Conservation (phyloP, 2,113 vertebrate genomes). For the Orthonyx spaldingii region DNA sequence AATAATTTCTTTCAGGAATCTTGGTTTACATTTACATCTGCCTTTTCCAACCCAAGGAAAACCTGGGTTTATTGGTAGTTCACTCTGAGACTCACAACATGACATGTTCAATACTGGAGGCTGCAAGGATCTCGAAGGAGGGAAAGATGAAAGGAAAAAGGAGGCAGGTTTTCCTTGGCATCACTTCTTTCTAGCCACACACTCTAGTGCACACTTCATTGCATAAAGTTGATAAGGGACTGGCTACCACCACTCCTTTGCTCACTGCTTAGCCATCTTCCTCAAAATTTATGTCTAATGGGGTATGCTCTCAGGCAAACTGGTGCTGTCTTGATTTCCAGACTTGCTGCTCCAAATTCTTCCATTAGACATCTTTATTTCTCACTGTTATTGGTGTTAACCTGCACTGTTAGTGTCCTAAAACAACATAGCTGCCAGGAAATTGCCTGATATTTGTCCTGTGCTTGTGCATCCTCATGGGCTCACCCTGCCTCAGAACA, state of each 20-base stretch:
- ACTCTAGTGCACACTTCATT: not conserved
- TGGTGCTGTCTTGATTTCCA: not conserved
- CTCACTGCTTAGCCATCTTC: not conserved
- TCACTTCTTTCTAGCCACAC: not conserved
- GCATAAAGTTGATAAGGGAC: not conserved
- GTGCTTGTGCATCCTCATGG: not conserved
- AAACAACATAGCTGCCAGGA: not conserved
- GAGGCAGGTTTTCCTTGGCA: not conserved
- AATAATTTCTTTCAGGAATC: not conserved
- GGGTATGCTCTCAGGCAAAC: not conserved
- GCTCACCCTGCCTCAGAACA: not conserved
- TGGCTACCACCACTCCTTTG: not conserved
- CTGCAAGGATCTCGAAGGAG: not conserved
- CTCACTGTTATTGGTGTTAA: not conserved
- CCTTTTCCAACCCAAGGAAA: not conserved
- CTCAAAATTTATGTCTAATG: not conserved
- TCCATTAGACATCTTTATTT: not conserved
- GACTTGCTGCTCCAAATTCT: not conserved
- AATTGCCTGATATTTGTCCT: not conserved
- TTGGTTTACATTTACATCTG: not conserved
- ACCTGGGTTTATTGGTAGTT: not conserved
- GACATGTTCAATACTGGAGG: not conserved
- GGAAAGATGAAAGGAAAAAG: not conserved
- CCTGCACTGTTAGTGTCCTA: not conserved
- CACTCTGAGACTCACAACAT: not conserved